Base-by-base conservation (phyloP, 2,113 vertebrate genomes). In the Bubalus kerabau region DNA sequence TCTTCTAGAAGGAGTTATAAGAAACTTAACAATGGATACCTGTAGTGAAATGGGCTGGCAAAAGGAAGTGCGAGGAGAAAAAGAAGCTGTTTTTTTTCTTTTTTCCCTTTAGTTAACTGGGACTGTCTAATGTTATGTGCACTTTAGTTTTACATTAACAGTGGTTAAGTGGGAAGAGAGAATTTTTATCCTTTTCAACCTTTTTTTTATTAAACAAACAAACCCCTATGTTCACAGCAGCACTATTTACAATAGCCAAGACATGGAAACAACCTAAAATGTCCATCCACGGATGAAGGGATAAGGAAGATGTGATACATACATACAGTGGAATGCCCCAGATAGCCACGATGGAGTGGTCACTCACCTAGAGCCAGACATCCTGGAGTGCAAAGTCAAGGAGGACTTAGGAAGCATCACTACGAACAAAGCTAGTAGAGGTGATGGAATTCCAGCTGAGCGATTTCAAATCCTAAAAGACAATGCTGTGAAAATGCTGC, bases 91-190 rank as follows among this genome's bases (percentile, higher is more conserved):
- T 30, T 78, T 30, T 60, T 13, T 14, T 95, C 48, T 43, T 7
- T 19, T 10, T 32, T 23, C 5, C 8, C 19, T 88, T 93, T 76
- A 91, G 60, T 56, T 90, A 71, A 43, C 21, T 90, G 4, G 23
- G 87, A 52, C 23, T 83, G 74, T 52, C 17, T 54, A 87, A 96
- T 24, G 6, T n/a, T 57, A 56, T 26, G 32, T 26, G 36, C 28
- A 2, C 84, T 90, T 89, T 86, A 78, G 56, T 91, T 96, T 89
- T 71, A 95, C 46, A 30, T 81, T 36, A 88, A 57, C 12, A 91
- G 54, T 87, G 64, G 16, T 84, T 89, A 82, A 50, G 6, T 76
- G 21, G 83, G 6, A 12, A 95, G 17, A n/a, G n/a, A 86, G 12
- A 54, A 24, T 85, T 74, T 28, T 67, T 0, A 54, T 9, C 24